Evolutionary conservation across 53 echinoderm and acorn worm species (phyloP).

Genomic region (Temnopleurus reevesii): DNA sequence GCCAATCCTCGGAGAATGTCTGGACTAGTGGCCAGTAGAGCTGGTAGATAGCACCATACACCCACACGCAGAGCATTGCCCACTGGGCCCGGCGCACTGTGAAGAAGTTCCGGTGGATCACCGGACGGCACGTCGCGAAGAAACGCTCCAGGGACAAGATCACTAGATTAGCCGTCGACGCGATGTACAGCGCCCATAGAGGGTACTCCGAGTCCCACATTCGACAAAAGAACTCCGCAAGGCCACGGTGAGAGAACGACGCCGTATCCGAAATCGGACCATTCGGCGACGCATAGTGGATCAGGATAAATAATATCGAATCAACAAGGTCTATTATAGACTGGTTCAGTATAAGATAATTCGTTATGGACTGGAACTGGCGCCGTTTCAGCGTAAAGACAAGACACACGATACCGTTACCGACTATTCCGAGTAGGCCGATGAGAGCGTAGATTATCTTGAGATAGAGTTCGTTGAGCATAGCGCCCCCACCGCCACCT

Average conservation of each 20-base stretch:
- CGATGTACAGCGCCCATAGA: constrained; percentile 86
- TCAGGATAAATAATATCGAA: constrained; percentile 73
- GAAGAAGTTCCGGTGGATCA: constrained; percentile 77
- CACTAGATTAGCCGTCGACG: constrained; percentile 81
- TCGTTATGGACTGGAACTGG: constrained; percentile 75
- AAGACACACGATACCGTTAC: constrained; percentile 74
- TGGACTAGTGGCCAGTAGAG: constrained; percentile 79
- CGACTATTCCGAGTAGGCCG: constrained; percentile 75
- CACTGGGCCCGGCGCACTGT: constrained; percentile 74
- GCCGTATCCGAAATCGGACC: constrained; percentile 30
- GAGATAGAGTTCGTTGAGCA: constrained; percentile 53
- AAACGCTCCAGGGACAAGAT: constrained; percentile 82
- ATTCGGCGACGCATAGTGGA: constrained; percentile 43
- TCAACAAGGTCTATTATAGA: constrained; percentile 80
- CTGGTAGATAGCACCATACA: constrained; percentile 74
- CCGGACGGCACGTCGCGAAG: constrained; percentile 81
- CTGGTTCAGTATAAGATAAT: constrained; percentile 84
- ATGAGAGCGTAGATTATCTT: constrained; percentile 74
- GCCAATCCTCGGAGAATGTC: not conserved
- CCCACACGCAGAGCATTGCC: constrained; percentile 69
- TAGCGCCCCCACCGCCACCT: constrained; percentile 36
- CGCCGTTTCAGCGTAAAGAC: constrained; percentile 68
- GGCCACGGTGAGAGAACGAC: constrained; percentile 36
- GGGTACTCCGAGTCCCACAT: constrained; percentile 89
- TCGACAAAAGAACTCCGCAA: constrained; percentile 74